Percentiles rank a stretch among this genome's conserved stretches.
These are phyloP conservation scores for Standfussiana lucernea DNA, from an alignment of 2,888 invertebrate species.

Conservation along the genomic window DNA sequence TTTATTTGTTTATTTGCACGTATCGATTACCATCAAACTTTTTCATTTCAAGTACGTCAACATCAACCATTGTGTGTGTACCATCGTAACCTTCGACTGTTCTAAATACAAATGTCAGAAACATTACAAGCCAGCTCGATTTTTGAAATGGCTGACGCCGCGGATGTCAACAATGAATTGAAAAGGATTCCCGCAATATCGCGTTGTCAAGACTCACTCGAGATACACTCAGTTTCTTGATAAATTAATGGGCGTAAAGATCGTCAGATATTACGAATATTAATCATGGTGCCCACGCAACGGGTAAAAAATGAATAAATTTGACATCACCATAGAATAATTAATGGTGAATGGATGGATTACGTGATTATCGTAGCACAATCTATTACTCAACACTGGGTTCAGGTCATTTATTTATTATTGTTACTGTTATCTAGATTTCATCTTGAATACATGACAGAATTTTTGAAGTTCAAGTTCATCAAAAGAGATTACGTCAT, in stretches of 20 bases:
- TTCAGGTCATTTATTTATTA: constrained; percentile 12
- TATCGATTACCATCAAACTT: not conserved
- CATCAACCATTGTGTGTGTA: no score
- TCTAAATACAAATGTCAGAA: constrained; percentile 51
- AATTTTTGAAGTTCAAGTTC: not conserved
- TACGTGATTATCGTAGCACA: constrained; percentile 25
- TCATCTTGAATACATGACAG: not conserved
- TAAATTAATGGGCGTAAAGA: constrained; percentile 70
- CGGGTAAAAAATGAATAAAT: constrained; percentile 66
- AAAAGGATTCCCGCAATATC: constrained; percentile 54
- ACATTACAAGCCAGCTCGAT: constrained; percentile 46
- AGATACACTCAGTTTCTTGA: constrained; percentile 61
- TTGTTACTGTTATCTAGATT: constrained; percentile 4
- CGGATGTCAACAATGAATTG: constrained; percentile 47
- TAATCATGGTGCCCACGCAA: constrained; percentile 65
- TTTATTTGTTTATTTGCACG: not conserved
- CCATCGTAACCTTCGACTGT: constrained; percentile 14
- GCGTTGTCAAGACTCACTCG: constrained; percentile 52
- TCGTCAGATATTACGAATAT: constrained; percentile 69
- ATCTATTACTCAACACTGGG: constrained; percentile 33
- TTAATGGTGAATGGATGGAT: constrained; percentile 54
- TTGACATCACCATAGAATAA: constrained; percentile 57
- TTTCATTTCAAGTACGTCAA: not conserved
- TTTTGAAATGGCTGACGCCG: constrained; percentile 46
- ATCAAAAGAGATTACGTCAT: constrained; percentile 13